Evolutionary conservation across 2,888 invertebrate species (phyloP), one percentile per base, ranked within the genome.

Genomic region (Formica aserva): DNA sequence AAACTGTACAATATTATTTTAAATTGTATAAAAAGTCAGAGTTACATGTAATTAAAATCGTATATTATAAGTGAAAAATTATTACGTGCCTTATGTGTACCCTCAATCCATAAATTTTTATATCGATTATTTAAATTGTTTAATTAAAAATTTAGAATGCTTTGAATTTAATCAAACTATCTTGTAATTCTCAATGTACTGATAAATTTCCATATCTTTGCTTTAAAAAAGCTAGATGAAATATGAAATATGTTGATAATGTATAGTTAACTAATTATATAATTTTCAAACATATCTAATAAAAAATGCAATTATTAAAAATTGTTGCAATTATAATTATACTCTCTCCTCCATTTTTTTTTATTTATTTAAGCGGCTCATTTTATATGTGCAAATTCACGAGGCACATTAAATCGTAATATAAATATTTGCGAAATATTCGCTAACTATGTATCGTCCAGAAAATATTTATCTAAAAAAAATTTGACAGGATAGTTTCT

Each of bases 351-450:
- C n/a, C 6, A 32, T 13, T 76, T 35, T 13, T 76, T 35, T 41
- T 32, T 18, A 22, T 45, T 78, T 13, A 18, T 45, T 67, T 38
- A 1, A 18, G 35, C 13, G 13, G 13, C 11, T 67, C 15, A 22
- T n/a, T 67, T 78, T 78, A 32, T 11, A 78, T 26, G 18, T 32
- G 55, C 29, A 55, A 45, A 18, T 76, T 38, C 26, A 26, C 26
- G 35, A 45, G 13, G 18, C 60, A 32, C 45, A 18, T 29, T 26
- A 65, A 65, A 65, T 38, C 9, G 66, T 22, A 55, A 8, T 29
- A n/a, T 67, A 57, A 78, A 78, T 45, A 32, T 18, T 38, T 52
- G 52, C 76, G 26, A 67, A 32, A 69, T 41, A 41, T 60, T 67
- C 32, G 29, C 4, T 22, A 67, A 67, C 26, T 3, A 22, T 41